Evolutionary conservation across 2,888 invertebrate genomes (phyloP), one percentile per base, ranked within the genome.

Genomic region (Pyrrhia umbra): DNA sequence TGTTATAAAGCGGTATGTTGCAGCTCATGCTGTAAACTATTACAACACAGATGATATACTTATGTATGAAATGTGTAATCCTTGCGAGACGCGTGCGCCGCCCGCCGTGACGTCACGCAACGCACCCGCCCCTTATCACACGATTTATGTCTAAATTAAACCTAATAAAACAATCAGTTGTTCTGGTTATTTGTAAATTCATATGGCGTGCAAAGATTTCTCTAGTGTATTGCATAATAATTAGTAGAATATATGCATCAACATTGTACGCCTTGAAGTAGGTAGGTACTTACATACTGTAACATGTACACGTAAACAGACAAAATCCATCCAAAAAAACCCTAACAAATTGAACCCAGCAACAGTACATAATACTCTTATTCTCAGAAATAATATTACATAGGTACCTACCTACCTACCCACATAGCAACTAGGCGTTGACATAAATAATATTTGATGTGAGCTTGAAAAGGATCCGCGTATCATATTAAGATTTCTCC

Each of bases 21-120:
- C 27, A 46, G 20, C 23, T 37, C 21, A 49, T 37, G 37, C 23
- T 10, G 30, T n/a, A 45, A n/a, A 30, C 27, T 43, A 23, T 66
- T 64, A 54, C 52, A 50, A 47, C 52, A 60, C 68, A 64, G 79
- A 52, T 79, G 67, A 64, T 57, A n/a, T n/a, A n/a, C n/a, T n/a
- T n/a, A n/a, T n/a, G n/a, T n/a, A 37, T 50, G 61, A 63, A 54
- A 73, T 64, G 50, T 64, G 30, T 62, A 69, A 69, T 70, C 74
- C 60, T 79, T 70, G 45, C 65, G n/a, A 58, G 59, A 54, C 56
- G 70, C 56, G 43, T 65, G 57, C 56, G 67, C 62, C 23, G 50
- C 13, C 25, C 20, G 42, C 54, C 42, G 56, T 68, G 76, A 62
- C 62, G 59, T 63, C 75, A 68, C 60, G 15, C 45, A 18, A 39